Evolutionary conservation across 2,113 vertebrate species (phyloP).

Genomic region (Atractosteus spatula): DNA sequence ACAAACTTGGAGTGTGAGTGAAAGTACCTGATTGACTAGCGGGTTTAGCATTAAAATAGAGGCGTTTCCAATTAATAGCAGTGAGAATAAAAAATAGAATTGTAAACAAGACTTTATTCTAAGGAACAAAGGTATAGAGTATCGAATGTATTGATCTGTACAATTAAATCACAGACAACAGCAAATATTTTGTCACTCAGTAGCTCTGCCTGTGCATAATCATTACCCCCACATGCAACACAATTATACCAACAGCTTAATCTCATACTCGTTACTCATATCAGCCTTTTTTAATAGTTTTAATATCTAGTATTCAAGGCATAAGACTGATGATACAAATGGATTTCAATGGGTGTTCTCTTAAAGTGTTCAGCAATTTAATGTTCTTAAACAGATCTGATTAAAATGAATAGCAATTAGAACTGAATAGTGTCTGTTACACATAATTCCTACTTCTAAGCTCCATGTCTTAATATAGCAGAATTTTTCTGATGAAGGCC

Average conservation of each 20-base stretch:
- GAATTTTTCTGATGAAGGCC: slow-evolving; percentile 4
- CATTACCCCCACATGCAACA: not conserved
- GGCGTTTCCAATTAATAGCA: no score
- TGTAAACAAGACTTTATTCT: no score
- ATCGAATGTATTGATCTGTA: no score
- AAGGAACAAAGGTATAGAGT: no score
- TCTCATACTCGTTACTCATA: not conserved
- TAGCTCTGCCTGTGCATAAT: not conserved
- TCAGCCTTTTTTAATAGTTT: not conserved
- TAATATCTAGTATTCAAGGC: no score
- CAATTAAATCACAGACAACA: no score
- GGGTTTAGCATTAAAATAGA: not conserved
- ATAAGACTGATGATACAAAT: not conserved
- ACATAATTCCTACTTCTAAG: slow-evolving; percentile 26
- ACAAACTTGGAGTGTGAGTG: no score
- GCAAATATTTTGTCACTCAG: not conserved
- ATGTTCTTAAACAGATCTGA: slow-evolving; percentile 13
- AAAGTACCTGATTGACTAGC: no score
- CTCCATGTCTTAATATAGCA: slow-evolving; percentile 3
- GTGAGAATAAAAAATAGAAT: no score
- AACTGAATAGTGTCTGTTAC: slow-evolving; percentile 17
- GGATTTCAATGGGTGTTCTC: slow-evolving; percentile 18
- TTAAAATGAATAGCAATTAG: slow-evolving; percentile 24
- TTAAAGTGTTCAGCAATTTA: not conserved
- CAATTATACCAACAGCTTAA: not conserved